Conservation (phyloP, 2,797 vertebrate species). For the Lindbergichthys nudifrons region DNA sequence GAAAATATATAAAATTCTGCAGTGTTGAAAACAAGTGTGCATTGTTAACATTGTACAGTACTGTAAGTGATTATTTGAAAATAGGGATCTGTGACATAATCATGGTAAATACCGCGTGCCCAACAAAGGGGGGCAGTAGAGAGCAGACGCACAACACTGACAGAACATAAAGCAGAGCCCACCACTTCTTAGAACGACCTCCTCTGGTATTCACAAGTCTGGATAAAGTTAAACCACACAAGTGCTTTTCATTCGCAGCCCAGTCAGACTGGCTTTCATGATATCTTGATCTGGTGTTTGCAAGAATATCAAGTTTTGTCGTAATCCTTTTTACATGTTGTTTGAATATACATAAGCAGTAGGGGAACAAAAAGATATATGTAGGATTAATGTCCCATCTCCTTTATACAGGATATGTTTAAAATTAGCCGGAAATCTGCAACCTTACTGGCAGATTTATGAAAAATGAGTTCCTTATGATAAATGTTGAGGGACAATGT, state of each 20-base stretch:
- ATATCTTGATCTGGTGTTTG: slow-evolving; percentile 80
- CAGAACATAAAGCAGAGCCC: slow-evolving; percentile 68
- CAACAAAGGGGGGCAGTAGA: slow-evolving; percentile 81
- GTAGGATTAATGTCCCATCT: slow-evolving; percentile 61
- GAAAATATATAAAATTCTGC: not conserved
- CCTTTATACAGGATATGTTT: slow-evolving; percentile 56
- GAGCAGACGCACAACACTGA: slow-evolving; percentile 65
- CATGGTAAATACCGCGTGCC: slow-evolving; percentile 45
- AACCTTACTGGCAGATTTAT: slow-evolving; percentile 51
- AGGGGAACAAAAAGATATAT: slow-evolving; percentile 61
- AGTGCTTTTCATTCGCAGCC: slow-evolving; percentile 79
- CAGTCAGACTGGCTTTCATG: slow-evolving; percentile 67
- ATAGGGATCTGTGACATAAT: slow-evolving; percentile 31
- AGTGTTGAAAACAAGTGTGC: slow-evolving; percentile 23
- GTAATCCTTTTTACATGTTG: slow-evolving; percentile 73
- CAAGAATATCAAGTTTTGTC: slow-evolving; percentile 76
- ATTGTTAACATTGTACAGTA: slow-evolving; percentile 23
- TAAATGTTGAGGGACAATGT: slow-evolving; percentile 58
- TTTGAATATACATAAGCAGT: slow-evolving; percentile 70
- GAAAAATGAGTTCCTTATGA: slow-evolving; percentile 69
- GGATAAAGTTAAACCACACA: slow-evolving; percentile 80
- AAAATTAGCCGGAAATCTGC: slow-evolving; percentile 63
- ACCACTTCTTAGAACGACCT: slow-evolving; percentile 67
- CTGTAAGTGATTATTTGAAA: not conserved
- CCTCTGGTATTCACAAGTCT: slow-evolving; percentile 78